Base-by-base conservation (phyloP, 2,113 vertebrate species). In the Seriola quinqueradiata region DNA sequence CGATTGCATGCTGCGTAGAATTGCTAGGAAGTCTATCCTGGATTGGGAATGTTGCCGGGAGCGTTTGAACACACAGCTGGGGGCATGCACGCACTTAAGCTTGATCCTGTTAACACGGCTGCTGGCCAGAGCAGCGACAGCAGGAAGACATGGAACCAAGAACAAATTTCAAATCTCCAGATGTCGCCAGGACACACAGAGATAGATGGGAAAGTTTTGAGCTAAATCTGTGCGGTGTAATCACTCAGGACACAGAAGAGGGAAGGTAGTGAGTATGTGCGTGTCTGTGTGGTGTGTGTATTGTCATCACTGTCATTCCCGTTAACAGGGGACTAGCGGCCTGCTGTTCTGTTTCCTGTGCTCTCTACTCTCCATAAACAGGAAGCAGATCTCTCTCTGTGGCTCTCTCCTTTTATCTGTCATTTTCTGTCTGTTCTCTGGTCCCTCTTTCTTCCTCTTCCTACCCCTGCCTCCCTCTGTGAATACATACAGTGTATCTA, bases 311-410 rank as follows among this genome's bases (percentile, higher is more conserved):
- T 61, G 79, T 34, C 63, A 77, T 68, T 36, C 69, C 52, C 36
- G 63, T 69, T 73, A 75, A 59, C 75, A 70, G 74, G 71, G 55
- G 59, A 86, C 71, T 50, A 55, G 71, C 54, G 32, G 76, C 90
- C 85, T 80, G 81, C 84, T 81, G 81, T 60, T 65, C 63, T 52
- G 65, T 84, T 89, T 90, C 89, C 89, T 90, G 89, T 80, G 38
- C 83, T 77, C 84, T 80, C 36, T 57, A 32, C 70, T 70, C 42
- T 82, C 23, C 3, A 81, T 94, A 93, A 93, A 94, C 93, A 94
- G 93, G 92, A 94, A 91, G 80, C 84, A 79, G 72, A 72, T 90
- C 81, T 88, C 44, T 76, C 50, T 70, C 72, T 28, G 44, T 69
- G 74, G 63, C 54, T 67, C 75, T 52, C 70, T 86, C 66, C 74